phyloP scores from a whole-genome alignment of 2,888 invertebrate genomes.

The Spodoptera littoralis region DNA sequence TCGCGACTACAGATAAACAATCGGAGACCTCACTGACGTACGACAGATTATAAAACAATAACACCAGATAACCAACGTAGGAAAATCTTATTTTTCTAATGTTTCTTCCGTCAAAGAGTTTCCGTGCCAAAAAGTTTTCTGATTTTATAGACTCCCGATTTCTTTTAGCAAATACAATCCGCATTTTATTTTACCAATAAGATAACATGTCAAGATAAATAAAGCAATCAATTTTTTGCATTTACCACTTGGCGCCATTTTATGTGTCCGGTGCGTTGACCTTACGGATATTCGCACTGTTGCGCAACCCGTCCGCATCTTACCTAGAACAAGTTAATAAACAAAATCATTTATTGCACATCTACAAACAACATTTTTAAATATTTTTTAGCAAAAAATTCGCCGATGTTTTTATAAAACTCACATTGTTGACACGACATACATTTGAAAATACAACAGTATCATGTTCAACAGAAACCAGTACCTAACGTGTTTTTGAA shows the following conservation, averaged over 20 bases:
- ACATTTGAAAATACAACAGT: slow-evolving; percentile 1
- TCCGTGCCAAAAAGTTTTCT: slow-evolving; percentile 28
- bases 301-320: slow-evolving; percentile 74
- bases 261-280: slow-evolving; percentile 74
- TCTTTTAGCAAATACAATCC: slow-evolving; percentile 23
- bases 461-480: slow-evolving; percentile 12
- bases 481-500: slow-evolving; percentile 6
- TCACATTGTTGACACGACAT: slow-evolving; percentile 12
- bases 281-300: slow-evolving; percentile 73
- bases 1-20: slow-evolving; percentile 45
- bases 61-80: slow-evolving; percentile 34
- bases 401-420: slow-evolving; percentile 16
- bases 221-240: slow-evolving; percentile 44
- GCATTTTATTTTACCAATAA: slow-evolving; percentile 32
- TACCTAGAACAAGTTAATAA: slow-evolving; percentile 48
- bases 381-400: slow-evolving; percentile 27
- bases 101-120: slow-evolving; percentile 27
- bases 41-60: slow-evolving; percentile 48
- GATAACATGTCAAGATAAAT: slow-evolving; percentile 50
- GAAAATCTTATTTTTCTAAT: slow-evolving; percentile 42
- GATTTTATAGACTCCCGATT: slow-evolving; percentile 22
- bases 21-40: slow-evolving; percentile 35
- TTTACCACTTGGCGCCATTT: slow-evolving; percentile 66
- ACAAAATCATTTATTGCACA: slow-evolving; percentile 58
- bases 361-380: slow-evolving; percentile 29